Percentiles rank a stretch among this genome's conserved stretches.
phyloP scores from a whole-genome alignment of 1,140 invertebrate genomes.

The Pseudobourletiella spinata region DNA sequence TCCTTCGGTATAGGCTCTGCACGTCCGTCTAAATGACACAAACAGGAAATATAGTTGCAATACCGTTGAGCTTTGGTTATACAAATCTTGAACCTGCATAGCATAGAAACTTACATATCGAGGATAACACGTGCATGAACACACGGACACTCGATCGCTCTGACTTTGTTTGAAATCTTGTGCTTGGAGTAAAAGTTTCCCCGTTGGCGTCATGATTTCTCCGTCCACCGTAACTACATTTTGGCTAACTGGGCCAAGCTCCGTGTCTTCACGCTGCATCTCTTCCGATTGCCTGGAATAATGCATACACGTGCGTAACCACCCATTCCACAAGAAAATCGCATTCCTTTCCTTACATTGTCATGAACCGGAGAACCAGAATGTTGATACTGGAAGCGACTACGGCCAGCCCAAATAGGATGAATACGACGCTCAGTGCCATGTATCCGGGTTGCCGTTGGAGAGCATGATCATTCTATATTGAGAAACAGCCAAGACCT shows the following conservation, averaged over 20 bases:
- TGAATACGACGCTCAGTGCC: slow-evolving; percentile 91
- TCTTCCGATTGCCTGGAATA: slow-evolving; percentile 35
- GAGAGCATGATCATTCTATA: slow-evolving; percentile 78
- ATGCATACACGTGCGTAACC: background rate
- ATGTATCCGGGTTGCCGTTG: slow-evolving; percentile 93
- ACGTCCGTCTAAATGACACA: slow-evolving; percentile 25
- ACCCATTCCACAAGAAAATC: background rate
- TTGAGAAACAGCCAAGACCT: no score
- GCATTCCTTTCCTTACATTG: slow-evolving; percentile 58
- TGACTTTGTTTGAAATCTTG: slow-evolving; percentile 42
- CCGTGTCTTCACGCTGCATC: slow-evolving; percentile 52
- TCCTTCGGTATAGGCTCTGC: slow-evolving; percentile 22
- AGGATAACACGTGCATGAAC: slow-evolving; percentile 57
- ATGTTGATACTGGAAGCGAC: slow-evolving; percentile 98
- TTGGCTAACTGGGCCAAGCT: slow-evolving; percentile 57
- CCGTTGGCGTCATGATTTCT: slow-evolving; percentile 86
- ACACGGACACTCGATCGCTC: slow-evolving; percentile 56
- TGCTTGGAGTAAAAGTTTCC: slow-evolving; percentile 63
- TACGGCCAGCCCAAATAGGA: slow-evolving; percentile 92
- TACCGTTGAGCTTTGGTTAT: background rate
- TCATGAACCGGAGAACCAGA: slow-evolving; percentile 94
- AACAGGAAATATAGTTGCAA: slow-evolving; percentile 25
- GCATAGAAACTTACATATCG: slow-evolving; percentile 35
- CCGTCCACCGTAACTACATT: slow-evolving; percentile 75
- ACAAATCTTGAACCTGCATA: no score